Conservation (phyloP, 2,888 invertebrate species). For the Sthenelais limicola region DNA sequence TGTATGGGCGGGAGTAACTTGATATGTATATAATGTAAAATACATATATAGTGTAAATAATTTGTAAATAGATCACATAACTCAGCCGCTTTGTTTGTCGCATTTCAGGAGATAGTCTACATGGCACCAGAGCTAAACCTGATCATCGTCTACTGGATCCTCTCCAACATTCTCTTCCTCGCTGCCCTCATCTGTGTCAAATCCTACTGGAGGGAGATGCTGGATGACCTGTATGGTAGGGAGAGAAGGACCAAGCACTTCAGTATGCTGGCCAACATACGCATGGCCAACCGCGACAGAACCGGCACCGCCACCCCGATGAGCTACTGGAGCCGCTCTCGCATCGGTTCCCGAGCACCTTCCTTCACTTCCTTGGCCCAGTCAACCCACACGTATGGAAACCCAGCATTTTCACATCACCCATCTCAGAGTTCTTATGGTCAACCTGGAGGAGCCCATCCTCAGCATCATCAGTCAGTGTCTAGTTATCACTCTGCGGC, state of each 20-base stretch:
- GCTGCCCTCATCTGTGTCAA: conserved; percentile 51
- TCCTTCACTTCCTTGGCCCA: conserved; percentile 38
- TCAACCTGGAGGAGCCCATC: neutral
- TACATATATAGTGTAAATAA: no score
- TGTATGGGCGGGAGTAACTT: no score
- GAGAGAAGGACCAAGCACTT: conserved; percentile 49
- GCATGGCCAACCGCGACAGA: conserved; percentile 42
- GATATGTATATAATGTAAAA: no score
- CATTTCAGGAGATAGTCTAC: conserved; percentile 50
- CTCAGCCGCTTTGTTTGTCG: no score
- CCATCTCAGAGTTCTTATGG: neutral
- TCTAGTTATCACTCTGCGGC: conserved; percentile 8
- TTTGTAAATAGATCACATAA: no score
- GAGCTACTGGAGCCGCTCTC: conserved; percentile 44
- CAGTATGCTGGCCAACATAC: conserved; percentile 51
- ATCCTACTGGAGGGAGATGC: conserved; percentile 53
- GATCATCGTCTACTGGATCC: conserved; percentile 51
- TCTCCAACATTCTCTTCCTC: conserved; percentile 47
- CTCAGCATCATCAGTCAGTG: neutral
- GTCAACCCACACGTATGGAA: conserved; percentile 7
- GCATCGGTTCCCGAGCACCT: conserved; percentile 38
- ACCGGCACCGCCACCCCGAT: conserved; percentile 47
- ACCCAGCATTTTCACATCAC: conserved; percentile 20
- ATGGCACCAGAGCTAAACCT: conserved; percentile 50
- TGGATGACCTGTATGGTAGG: conserved; percentile 51